Evolutionary conservation across 2,113 vertebrate genomes (phyloP).

Genomic region (Daphoenositta chrysoptera): DNA sequence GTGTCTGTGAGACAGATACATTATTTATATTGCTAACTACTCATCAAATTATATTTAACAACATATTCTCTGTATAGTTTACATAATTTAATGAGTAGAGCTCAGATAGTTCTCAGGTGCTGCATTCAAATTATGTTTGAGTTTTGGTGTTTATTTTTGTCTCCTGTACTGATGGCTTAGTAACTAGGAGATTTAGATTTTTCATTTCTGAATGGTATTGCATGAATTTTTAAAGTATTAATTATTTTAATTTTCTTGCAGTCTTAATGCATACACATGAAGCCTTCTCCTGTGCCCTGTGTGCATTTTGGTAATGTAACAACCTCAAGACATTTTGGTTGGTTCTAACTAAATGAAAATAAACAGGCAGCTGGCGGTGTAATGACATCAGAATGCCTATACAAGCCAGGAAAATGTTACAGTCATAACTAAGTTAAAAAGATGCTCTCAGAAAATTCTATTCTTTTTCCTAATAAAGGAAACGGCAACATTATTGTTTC

Average conservation of each 20-base stretch:
- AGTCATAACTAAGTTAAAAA: neutral
- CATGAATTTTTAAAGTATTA: neutral
- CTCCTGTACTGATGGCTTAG: neutral
- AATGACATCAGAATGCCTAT: constrained; percentile 5
- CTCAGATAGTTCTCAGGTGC: neutral
- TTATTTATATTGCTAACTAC: neutral
- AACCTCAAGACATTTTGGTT: neutral
- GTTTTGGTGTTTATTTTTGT: neutral
- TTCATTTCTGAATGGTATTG: neutral
- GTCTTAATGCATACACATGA: neutral
- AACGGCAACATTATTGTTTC: neutral
- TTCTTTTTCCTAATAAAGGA: neutral
- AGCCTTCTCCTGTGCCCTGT: neutral
- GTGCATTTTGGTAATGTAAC: neutral
- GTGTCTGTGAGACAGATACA: neutral
- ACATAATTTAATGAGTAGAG: neutral
- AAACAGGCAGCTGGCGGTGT: constrained; percentile 8
- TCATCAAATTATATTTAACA: neutral
- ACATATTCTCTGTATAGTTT: neutral
- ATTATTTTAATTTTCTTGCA: neutral
- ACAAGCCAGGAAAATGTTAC: constrained; percentile 57
- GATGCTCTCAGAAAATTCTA: constrained; percentile 8
- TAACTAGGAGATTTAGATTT: neutral
- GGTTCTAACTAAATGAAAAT: constrained; percentile 3
- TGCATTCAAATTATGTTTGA: neutral